Evolutionary conservation across 2,888 invertebrate genomes (phyloP).

Genomic region (Drosophila neotestacea): DNA sequence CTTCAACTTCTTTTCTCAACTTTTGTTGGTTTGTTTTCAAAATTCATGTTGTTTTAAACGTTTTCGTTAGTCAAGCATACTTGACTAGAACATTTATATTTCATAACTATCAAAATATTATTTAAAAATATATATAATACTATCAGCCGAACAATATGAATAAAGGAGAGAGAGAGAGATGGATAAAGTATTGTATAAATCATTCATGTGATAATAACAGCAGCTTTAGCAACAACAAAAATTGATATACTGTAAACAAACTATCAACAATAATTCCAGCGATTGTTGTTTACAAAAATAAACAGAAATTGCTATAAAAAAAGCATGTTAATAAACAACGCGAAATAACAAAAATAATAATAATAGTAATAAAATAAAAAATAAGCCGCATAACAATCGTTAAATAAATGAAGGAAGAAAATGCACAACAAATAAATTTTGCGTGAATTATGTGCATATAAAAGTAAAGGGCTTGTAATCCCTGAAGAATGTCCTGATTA

Average conservation of each 20-base stretch:
- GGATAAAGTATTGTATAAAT: conserved; percentile 20
- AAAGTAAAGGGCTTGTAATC: conserved; percentile 19
- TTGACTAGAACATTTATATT: no score
- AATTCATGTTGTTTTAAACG: no score
- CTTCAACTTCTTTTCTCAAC: no score
- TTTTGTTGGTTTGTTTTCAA: no score
- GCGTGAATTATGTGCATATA: background rate
- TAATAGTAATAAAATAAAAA: conserved; percentile 6
- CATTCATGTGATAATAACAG: conserved; percentile 21
- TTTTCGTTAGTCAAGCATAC: no score
- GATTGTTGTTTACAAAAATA: conserved; percentile 60
- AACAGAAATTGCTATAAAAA: conserved; percentile 27
- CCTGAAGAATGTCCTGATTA: conserved; percentile 4
- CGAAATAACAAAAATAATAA: conserved; percentile 10
- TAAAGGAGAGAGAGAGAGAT: background rate
- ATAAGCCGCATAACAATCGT: conserved; percentile 29
- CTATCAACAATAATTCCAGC: conserved; percentile 13
- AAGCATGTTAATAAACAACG: conserved; percentile 4
- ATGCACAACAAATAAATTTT: background rate
- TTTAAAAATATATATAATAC: no score
- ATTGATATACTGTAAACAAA: background rate
- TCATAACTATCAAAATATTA: no score
- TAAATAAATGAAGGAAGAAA: conserved; percentile 7
- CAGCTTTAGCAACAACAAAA: conserved; percentile 9
- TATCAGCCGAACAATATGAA: background rate